Conservation (phyloP, 2,797 vertebrate species). For the Hozukius guyotensis region DNA sequence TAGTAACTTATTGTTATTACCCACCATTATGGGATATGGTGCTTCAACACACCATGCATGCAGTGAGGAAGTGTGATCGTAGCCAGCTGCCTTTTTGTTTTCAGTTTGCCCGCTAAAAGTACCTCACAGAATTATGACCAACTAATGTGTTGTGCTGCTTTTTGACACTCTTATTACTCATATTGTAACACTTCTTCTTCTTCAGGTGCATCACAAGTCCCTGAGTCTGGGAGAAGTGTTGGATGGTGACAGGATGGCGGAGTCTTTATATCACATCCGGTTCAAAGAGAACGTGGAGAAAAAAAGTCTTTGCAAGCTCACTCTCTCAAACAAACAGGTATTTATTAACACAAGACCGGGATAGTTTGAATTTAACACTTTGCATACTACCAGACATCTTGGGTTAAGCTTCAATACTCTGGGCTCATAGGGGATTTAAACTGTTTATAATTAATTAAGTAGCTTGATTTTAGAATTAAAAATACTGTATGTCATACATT, state of each 20-base stretch:
- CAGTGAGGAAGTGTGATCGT: not conserved
- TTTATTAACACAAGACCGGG: not conserved
- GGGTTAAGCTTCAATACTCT: not conserved
- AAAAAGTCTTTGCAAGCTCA: conserved; percentile 86
- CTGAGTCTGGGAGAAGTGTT: conserved; percentile 92
- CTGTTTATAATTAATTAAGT: not conserved
- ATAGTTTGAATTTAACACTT: not conserved
- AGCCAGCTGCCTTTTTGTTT: not conserved
- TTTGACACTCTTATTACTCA: not conserved
- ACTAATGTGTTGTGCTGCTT: not conserved
- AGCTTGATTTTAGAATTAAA: not conserved
- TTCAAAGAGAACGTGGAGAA: conserved; percentile 88
- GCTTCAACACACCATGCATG: not conserved
- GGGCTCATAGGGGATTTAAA: not conserved
- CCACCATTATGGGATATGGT: not conserved
- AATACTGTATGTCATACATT: not conserved
- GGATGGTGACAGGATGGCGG: conserved; percentile 94
- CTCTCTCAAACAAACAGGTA: conserved; percentile 86
- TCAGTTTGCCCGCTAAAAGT: not conserved
- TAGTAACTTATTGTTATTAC: not conserved
- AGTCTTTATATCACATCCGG: conserved; percentile 89
- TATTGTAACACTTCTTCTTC: not conserved
- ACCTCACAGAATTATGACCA: not conserved
- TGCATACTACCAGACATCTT: not conserved
- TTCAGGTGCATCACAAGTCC: conserved; percentile 89